Evolutionary conservation across 1,140 invertebrate genomes (phyloP), one percentile per base, ranked within the genome.

Genomic region (Bathynomus jamesi): DNA sequence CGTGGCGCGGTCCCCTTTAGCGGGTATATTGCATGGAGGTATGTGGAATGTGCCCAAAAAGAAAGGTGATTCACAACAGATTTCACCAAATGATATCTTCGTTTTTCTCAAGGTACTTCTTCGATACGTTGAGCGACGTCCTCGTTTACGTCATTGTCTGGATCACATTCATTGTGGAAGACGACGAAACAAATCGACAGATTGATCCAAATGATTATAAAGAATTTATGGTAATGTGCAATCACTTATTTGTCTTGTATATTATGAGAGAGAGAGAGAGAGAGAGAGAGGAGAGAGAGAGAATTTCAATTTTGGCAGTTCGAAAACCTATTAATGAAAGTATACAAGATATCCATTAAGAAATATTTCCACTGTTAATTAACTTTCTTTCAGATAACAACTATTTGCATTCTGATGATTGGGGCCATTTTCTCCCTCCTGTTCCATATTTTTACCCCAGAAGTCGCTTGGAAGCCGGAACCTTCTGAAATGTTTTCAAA

Each of bases 41-140:
- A n/a, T n/a, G n/a, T n/a, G n/a, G n/a, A n/a, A n/a, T n/a, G n/a
- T n/a, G n/a, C n/a, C n/a, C n/a, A n/a, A n/a, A n/a, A n/a, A n/a
- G n/a, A n/a, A n/a, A n/a, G n/a, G n/a, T n/a, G n/a, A n/a, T n/a
- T n/a, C n/a, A n/a, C n/a, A n/a, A n/a, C n/a, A n/a, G n/a, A n/a
- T n/a, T n/a, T n/a, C n/a, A n/a, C n/a, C n/a, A n/a, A n/a, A n/a
- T n/a, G n/a, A n/a, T n/a, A n/a, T n/a, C n/a, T n/a, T n/a, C n/a
- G 11, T 63, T 17, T 11, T 72, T 80, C 80, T 69, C 25, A 76
- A 84, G 84, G 72, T 84, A 85, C 80, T 82, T 83, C 5, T 84
- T 83, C 72, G 85, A 84, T 17, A 82, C 85, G 10, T 69, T 82
- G 5, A 80, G 83, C 27, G 85, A 84, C 75, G 79, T 85, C 27